Conservation (phyloP, 2,797 vertebrate genomes). For the Ctenosaura bakeri region DNA sequence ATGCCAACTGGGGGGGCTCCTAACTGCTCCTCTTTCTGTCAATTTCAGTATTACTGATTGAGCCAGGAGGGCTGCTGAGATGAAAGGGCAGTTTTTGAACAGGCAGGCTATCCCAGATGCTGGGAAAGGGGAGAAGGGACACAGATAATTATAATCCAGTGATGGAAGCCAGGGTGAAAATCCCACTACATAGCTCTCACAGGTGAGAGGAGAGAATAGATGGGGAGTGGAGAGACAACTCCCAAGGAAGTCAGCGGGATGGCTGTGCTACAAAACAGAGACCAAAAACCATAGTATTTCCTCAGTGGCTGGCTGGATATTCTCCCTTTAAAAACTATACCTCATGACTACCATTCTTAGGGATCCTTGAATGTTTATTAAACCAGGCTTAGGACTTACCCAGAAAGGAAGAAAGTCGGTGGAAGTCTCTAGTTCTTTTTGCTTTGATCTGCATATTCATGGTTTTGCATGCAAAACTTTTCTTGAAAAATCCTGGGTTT, state of each 20-base stretch:
- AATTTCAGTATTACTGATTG: neutral
- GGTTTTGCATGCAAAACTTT: no score
- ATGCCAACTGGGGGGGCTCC: conserved; percentile 10
- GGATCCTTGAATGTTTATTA: neutral
- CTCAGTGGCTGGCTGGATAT: no score
- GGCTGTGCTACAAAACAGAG: neutral
- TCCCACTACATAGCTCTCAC: neutral
- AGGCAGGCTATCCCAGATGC: neutral
- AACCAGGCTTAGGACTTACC: no score
- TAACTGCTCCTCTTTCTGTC: neutral
- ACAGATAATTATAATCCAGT: neutral
- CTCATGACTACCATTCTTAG: neutral
- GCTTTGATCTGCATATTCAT: no score
- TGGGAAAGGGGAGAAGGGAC: no score
- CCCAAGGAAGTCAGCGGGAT: neutral
- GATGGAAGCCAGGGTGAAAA: neutral
- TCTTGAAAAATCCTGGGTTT: no score
- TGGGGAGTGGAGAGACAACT: neutral
- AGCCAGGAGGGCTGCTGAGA: neutral
- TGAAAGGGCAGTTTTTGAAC: neutral
- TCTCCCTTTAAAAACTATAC: no score
- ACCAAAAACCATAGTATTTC: no score
- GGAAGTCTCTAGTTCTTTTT: no score
- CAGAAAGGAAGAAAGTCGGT: no score
- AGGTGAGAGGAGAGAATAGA: neutral